phyloP scores from a whole-genome alignment of 2,113 vertebrate species.

The Phasianus colchicus region DNA sequence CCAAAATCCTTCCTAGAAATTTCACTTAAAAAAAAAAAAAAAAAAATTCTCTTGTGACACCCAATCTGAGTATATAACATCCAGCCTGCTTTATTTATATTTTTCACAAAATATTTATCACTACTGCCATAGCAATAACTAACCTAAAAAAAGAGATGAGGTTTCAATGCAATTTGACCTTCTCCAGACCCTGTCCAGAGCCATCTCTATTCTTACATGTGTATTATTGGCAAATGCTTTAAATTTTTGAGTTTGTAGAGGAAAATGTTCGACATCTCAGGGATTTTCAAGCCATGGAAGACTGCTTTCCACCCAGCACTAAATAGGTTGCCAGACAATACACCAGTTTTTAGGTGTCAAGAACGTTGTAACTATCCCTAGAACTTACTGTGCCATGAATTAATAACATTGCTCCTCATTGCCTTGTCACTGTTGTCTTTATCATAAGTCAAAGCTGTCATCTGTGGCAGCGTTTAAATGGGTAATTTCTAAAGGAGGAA shows the following conservation, averaged over 20 bases:
- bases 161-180: slow-evolving; percentile 62
- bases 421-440: not conserved
- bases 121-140: slow-evolving; percentile 66
- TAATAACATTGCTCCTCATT: not conserved
- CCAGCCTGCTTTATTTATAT: slow-evolving; percentile 58
- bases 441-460: not conserved
- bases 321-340: not conserved
- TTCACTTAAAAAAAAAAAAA: not conserved
- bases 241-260: slow-evolving; percentile 65
- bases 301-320: not conserved
- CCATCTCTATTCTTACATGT: slow-evolving; percentile 61
- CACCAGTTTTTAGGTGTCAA: not conserved
- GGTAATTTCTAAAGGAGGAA: not conserved
- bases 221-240: slow-evolving; percentile 69
- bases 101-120: slow-evolving; percentile 72
- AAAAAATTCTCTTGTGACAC: not conserved
- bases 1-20: slow-evolving; percentile 35
- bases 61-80: not conserved
- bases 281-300: slow-evolving; percentile 51
- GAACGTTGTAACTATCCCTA: not conserved
- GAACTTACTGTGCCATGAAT: not conserved
- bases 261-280: slow-evolving; percentile 64
- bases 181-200: slow-evolving; percentile 32
- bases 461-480: not conserved
- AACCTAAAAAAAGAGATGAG: slow-evolving; percentile 50